Evolutionary conservation across 2,113 vertebrate species (phyloP).

Genomic region (Nannobrachium achirus): DNA sequence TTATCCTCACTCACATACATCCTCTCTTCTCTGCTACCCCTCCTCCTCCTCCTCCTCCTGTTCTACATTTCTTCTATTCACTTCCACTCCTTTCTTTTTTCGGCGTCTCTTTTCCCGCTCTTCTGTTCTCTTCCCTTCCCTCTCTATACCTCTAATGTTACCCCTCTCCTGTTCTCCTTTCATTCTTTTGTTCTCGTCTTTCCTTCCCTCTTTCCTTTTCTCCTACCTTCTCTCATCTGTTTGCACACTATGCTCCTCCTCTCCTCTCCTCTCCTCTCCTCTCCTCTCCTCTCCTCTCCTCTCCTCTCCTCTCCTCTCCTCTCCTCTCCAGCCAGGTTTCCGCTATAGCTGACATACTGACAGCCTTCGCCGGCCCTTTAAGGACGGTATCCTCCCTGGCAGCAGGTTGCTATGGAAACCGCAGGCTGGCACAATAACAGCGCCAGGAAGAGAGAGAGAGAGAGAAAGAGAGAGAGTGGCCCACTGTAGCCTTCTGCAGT

Average conservation of each 20-base stretch:
- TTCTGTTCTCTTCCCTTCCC: background rate
- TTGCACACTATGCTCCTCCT: background rate
- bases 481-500: background rate
- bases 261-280: background rate
- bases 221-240: background rate
- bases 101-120: background rate
- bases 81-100: background rate
- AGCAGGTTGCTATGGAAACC: slow-evolving; percentile 45
- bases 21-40: background rate
- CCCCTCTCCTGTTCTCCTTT: background rate
- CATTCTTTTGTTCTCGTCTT: background rate
- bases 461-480: background rate
- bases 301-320: background rate
- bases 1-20: no score
- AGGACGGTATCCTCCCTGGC: slow-evolving; percentile 1
- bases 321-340: background rate
- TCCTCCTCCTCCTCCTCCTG: background rate
- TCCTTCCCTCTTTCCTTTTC: background rate
- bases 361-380: background rate
- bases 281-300: background rate
- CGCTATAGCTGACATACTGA: slow-evolving; percentile 3
- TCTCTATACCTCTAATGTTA: background rate
- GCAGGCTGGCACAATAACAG: background rate
- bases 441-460: background rate
- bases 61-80: no score